Base-by-base conservation (phyloP, 2,888 invertebrate species). In the Cyrtodaria siliqua region DNA sequence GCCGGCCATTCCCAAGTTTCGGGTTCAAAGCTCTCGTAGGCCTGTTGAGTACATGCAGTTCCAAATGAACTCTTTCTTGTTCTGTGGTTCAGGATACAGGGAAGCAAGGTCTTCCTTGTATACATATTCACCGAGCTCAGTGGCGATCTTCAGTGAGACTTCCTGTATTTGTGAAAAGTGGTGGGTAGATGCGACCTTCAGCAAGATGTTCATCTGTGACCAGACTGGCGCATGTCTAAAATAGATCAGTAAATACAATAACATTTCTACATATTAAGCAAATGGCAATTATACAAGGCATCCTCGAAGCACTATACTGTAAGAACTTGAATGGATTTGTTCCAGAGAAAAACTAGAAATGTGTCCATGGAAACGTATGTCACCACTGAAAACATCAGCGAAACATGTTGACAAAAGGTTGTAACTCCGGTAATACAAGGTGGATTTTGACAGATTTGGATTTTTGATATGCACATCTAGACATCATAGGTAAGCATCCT, bases 111-210 rank as follows among this genome's bases (percentile, higher is more conserved):
- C 90, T 68, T 90, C 80, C 84, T 94, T 93, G 92, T 97, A 99
- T 0, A 97, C 96, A 92, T 96, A 96, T 66, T 97, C 95, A 59
- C 97, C 96, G 68, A 98, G 93, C 90, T 95, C 95, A 44, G 95
- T 95, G 24, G 98, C 99, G 88, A 99, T 98, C 91, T 95, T 95
- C 63, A 97, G 93, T 0, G 99, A 99, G 91, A 97, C 97, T 76
- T 96, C 95, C 86, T 96, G 95, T 84, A 99, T 98, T 77, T 95
- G 94, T 47, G 95, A 94, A 16, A 99, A n/a, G 94, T 0, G 98
- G 97, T 23, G 99, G 99, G 93, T 99, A 99, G 63, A 99, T 94
- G 82, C 97, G 96, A 71, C 99, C 99, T 64, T 95, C 95, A 0
- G 95, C 95, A 87, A 99, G 94, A 93, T 98, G 96, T 0, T 95